These are phyloP conservation scores for Xylophagus ater DNA, from an alignment of 2,888 invertebrate species.

Conservation along the genomic window DNA sequence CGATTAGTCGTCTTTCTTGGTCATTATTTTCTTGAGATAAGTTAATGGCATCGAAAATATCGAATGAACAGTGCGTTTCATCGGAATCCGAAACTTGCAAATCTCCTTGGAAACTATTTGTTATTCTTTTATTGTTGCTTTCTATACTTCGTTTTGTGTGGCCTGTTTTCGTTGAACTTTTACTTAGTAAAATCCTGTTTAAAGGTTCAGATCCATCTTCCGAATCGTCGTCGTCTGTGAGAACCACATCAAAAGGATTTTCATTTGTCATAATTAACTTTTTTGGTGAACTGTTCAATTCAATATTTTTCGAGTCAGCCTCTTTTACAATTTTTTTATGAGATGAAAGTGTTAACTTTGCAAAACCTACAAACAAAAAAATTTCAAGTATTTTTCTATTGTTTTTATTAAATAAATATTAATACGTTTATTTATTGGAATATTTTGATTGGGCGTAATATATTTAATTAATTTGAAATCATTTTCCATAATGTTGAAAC, in stretches of 20 bases:
- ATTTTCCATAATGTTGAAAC: too few relatives aligned
- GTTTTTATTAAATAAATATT: too few relatives aligned
- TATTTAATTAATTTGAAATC: too few relatives aligned
- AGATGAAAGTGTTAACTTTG: constrained; percentile 35
- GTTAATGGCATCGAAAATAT: neutral
- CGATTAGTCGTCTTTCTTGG: too few relatives aligned
- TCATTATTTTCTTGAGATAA: neutral
- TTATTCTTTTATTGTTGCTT: neutral
- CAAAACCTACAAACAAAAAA: constrained; percentile 26
- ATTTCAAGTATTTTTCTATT: too few relatives aligned
- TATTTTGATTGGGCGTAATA: too few relatives aligned
- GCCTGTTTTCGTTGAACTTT: constrained; percentile 6
- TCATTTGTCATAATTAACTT: neutral
- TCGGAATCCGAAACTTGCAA: constrained; percentile 14
- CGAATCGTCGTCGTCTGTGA: constrained; percentile 11
- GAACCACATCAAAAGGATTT: constrained; percentile 3
- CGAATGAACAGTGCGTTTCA: constrained; percentile 19
- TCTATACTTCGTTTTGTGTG: constrained; percentile 1
- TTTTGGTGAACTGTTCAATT: neutral
- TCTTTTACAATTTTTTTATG: constrained; percentile 22
- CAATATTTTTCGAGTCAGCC: constrained; percentile 6
- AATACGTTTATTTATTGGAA: too few relatives aligned
- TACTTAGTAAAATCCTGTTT: constrained; percentile 26
- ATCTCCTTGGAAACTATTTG: neutral
- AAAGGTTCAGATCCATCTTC: constrained; percentile 24